Evolutionary conservation across 2,888 invertebrate genomes (phyloP).

Genomic region (Buathra laborator): DNA sequence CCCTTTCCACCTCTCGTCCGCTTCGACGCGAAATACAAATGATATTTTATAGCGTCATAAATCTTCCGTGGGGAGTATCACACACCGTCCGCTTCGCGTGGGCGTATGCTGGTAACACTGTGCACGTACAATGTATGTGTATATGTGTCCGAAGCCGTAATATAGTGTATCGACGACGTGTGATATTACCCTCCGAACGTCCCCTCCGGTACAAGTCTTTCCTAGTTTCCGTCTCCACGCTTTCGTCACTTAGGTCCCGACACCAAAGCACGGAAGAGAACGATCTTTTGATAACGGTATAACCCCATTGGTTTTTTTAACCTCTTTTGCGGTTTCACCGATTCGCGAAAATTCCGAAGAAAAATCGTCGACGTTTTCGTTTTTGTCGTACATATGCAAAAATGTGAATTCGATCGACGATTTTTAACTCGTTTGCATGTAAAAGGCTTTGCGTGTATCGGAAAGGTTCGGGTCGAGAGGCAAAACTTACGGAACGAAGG

Average conservation of each 20-base stretch:
- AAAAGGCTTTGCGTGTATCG: neutral
- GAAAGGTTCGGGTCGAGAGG: neutral
- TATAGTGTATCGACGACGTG: constrained; percentile 48
- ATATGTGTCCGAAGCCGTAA: constrained; percentile 26
- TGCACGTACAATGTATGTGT: neutral
- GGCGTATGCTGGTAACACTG: constrained; percentile 55
- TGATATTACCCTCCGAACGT: constrained; percentile 61
- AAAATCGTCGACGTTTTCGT: too few species aligned
- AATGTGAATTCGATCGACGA: too few species aligned
- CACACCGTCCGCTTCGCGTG: constrained; percentile 72
- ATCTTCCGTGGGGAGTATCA: constrained; percentile 80
- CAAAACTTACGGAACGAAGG: neutral
- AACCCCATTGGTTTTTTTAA: constrained; percentile 30
- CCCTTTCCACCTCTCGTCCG: constrained; percentile 71
- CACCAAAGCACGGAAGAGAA: constrained; percentile 20
- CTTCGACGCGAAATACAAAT: constrained; percentile 85
- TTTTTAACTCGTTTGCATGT: too few species aligned
- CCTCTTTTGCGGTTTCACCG: neutral
- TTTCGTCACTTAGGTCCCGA: constrained; percentile 54
- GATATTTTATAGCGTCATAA: constrained; percentile 85
- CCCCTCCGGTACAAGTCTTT: constrained; percentile 45
- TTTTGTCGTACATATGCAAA: too few species aligned
- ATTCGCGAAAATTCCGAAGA: too few species aligned
- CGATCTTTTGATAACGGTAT: constrained; percentile 49
- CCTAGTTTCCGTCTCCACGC: constrained; percentile 58